Base-by-base conservation (phyloP, 2,113 vertebrate species). In the Sinocyclocheilus anophthalmus region DNA sequence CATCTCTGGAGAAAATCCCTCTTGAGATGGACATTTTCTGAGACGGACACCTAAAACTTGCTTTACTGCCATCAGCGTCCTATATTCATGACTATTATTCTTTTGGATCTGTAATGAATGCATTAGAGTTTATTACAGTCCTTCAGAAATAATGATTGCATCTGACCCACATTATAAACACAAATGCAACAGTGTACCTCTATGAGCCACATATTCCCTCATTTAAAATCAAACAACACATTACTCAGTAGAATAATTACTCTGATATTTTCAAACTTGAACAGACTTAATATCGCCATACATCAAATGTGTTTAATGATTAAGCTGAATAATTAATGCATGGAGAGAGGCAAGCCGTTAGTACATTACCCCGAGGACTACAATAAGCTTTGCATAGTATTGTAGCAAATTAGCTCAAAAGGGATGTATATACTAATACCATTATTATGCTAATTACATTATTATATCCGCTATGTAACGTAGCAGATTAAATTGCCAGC, bases 191-290 rank as follows among this genome's bases (percentile, higher is more conserved):
- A 84, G 37, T 10, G 0, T 67, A 30, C 55, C 63, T 65, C 26
- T 84, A 20, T 69, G 39, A 69, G 42, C 63, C n/a, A 22, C 75
- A 45, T 55, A 57, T 70, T 70, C 45, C 24, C 33, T 76, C 42
- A 30, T 70, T 85, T 73, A 79, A 85, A 69, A 85, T 85, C 76
- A 79, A 82, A 59, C n/a, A 85, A 67, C 76, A 80, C 50, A 85
- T 73, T 85, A 57, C 53, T 57, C 76, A 59, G 22, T 61, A 86
- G 77, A 37, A 72, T 81, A 86, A 86, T 86, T 73, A 81, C 50
- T 50, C 63, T 73, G 76, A 73, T 86, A 73, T 81, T 73, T 80
- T 73, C 81, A 83, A 79, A 85, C 55, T 63, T 76, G 37, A 85
- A 80, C 76, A 69, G 53, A 45, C 76, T 24, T 59, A 67, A 50